Evolutionary conservation across 1,140 invertebrate species (phyloP).

Genomic region (Fragariocoptes setiger): DNA sequence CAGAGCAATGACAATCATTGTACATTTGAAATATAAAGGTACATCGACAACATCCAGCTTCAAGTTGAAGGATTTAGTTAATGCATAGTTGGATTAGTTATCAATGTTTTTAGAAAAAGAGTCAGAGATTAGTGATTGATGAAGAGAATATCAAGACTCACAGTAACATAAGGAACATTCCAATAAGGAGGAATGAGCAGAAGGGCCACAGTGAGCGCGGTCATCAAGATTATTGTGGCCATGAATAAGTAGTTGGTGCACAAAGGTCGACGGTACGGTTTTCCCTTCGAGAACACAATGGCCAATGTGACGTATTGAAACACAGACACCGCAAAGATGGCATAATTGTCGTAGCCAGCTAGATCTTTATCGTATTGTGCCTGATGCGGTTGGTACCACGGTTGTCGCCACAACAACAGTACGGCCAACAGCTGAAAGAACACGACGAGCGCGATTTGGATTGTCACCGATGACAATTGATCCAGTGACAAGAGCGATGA

Average conservation of each 20-base stretch:
- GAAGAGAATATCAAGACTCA: too few relatives aligned
- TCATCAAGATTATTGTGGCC: conserved; percentile 27
- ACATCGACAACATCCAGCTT: neutral
- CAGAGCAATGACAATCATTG: neutral
- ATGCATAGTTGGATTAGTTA: too few relatives aligned
- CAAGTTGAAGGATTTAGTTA: too few relatives aligned
- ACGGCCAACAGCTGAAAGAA: conserved; percentile 17
- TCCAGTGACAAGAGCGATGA: conserved; percentile 23
- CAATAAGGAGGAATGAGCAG: conserved; percentile 30
- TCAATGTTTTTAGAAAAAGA: too few relatives aligned
- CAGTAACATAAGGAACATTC: conserved; percentile 10
- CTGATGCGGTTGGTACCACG: conserved; percentile 17
- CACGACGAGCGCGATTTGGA: conserved; percentile 18
- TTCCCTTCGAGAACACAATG: conserved; percentile 24
- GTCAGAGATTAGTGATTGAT: too few relatives aligned
- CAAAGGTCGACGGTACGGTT: conserved; percentile 23
- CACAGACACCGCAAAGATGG: conserved; percentile 25
- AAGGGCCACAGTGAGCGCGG: conserved; percentile 29
- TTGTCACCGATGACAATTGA: conserved; percentile 15
- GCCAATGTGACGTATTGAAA: conserved; percentile 31
- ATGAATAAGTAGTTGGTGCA: conserved; percentile 25
- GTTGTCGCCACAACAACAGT: conserved; percentile 15
- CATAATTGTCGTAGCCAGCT: conserved; percentile 19
- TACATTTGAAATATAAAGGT: neutral
- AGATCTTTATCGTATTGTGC: conserved; percentile 14